Evolutionary conservation across 1,140 invertebrate genomes (phyloP).

Genomic region (Papilio glaucus): DNA sequence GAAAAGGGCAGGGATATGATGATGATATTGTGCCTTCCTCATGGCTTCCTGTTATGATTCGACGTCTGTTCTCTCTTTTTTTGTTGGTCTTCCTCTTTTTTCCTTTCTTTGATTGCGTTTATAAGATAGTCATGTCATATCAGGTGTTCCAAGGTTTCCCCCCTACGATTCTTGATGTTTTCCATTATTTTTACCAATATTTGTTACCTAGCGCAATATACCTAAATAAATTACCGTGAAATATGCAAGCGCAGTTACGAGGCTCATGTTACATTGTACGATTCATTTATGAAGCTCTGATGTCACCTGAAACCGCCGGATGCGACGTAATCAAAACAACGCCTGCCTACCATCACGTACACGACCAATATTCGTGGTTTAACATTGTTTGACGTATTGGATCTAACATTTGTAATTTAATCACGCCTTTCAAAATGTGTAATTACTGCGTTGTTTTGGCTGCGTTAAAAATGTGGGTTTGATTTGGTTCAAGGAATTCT

Average conservation of each 20-base stretch:
- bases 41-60: too few species aligned
- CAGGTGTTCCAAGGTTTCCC: too few species aligned
- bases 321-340: conserved; percentile 55
- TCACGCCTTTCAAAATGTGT: conserved; percentile 7
- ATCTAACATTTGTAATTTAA: conserved; percentile 34
- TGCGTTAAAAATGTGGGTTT: background rate
- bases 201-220: background rate
- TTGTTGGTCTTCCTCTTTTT: too few species aligned
- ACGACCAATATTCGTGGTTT: conserved; percentile 35
- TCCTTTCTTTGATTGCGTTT: background rate
- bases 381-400: conserved; percentile 18
- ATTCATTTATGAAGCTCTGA: conserved; percentile 48
- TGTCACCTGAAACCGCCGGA: conserved; percentile 52
- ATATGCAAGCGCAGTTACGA: conserved; percentile 40
- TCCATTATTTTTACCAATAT: too few species aligned
- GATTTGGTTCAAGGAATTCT: conserved; percentile 12
- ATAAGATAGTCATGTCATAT: too few species aligned
- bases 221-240: conserved; percentile 23
- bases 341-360: conserved; percentile 53
- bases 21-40: too few species aligned
- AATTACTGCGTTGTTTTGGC: conserved; percentile 7
- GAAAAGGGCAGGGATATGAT: too few species aligned
- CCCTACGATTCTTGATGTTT: too few species aligned
- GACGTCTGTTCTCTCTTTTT: too few species aligned
- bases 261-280: conserved; percentile 41